Evolutionary conservation across 2,113 vertebrate species (phyloP), one percentile per base, ranked within the genome.

Genomic region (Phocoena phocoena): DNA sequence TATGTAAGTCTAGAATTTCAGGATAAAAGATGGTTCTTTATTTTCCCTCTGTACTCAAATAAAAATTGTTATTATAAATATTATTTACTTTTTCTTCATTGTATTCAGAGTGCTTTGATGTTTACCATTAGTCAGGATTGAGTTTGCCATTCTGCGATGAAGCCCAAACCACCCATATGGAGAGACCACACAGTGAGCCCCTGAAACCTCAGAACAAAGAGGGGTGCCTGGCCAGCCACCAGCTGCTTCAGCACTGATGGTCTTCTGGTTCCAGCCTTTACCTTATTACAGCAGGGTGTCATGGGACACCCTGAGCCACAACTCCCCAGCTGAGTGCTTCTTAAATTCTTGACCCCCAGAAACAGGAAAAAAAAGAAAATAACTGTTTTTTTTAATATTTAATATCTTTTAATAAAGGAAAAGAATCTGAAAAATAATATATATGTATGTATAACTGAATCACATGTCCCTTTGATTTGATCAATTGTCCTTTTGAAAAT

Each of bases 1-100:
- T 90, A 65, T 77, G 4, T 76, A 94, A 86, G 71, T 67, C 67
- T 77, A 44, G 18, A 95, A 73, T 90, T 90, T 93, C 28, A 71
- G 13, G 31, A 89, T 87, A 92, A 76, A 58, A 92, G 21, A 6
- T 38, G 8, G 14, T 71, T 81, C 36, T 73, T 93, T 90, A 41
- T n/a, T 60, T 90, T 93, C 18, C 2, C 8, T 85, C 31, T 63
- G 0, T 23, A 79, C 11, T 38, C 81, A 91, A 68, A 25, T 68
- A 88, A 91, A 85, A 90, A 44, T 81, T 38, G 8, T 65, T 41
- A 85, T 76, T 47, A 76, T 58, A 85, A 93, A 38, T 63, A 38
- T 70, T 88, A 38, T 28, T 93, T 94, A 73, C 21, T 85, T 84
- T 80, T 88, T 14, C 28, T 82, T 82, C 11, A 8, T 87, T 70